A percentile compares a stretch with the other conserved stretches of the same genome.
Evolutionary conservation across 64 coral and sea anemone species (phyloP).

Genomic region (Astreopora myriophthalma): DNA sequence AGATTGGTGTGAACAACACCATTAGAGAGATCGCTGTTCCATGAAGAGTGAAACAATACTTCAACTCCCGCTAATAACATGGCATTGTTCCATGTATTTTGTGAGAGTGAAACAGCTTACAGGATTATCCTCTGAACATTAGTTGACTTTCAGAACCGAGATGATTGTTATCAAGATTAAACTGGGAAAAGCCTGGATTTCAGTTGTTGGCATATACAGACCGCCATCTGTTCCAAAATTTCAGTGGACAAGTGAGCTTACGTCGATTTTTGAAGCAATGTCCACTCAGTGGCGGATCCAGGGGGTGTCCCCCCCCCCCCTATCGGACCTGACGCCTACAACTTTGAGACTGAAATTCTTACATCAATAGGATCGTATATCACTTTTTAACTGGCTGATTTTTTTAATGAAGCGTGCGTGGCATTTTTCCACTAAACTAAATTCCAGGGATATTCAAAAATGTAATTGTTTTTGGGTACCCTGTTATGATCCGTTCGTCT

Average conservation of each 20-base stretch:
- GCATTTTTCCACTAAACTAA: conserved; percentile 62
- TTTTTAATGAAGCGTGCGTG: conserved; percentile 31
- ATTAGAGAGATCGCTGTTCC: background rate
- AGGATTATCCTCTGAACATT: too few relatives aligned
- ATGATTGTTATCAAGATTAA: too few relatives aligned
- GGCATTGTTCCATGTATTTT: too few relatives aligned
- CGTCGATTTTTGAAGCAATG: too few relatives aligned
- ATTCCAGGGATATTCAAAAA: conserved; percentile 51
- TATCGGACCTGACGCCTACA: background rate
- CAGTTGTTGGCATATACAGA: too few relatives aligned
- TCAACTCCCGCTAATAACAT: background rate
- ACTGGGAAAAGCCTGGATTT: too few relatives aligned
- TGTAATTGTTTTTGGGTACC: conserved; percentile 20
- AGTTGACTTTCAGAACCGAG: too few relatives aligned
- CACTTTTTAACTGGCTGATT: conserved; percentile 34
- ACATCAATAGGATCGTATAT: conserved; percentile 22
- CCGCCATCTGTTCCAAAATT: too few relatives aligned
- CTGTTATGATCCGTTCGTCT: conserved; percentile 41
- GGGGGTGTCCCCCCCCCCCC: background rate
- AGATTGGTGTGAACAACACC: background rate
- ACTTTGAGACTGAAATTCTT: background rate
- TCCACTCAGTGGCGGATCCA: background rate
- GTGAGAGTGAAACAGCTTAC: too few relatives aligned
- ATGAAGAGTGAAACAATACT: background rate
- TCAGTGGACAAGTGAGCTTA: too few relatives aligned